Conservation (phyloP, 1,140 invertebrate genomes). For the Rhagoletis pomonella region DNA sequence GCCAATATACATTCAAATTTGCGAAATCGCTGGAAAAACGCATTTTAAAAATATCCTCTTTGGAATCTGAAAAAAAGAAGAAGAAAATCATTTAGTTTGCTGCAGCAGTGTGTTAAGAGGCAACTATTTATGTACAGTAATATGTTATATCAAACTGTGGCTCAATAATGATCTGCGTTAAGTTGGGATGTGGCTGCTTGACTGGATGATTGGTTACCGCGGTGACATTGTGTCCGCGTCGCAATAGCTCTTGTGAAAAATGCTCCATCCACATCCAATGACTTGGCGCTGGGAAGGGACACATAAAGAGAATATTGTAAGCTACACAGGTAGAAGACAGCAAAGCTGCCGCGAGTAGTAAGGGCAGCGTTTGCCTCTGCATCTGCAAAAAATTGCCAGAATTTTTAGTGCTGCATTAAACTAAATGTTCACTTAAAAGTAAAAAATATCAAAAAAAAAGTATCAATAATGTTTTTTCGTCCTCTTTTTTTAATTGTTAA, state of each 20-base stretch:
- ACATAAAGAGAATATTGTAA: constrained; percentile 70
- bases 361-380: no score
- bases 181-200: constrained; percentile 73
- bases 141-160: constrained; percentile 76
- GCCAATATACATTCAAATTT: constrained; percentile 72
- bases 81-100: neutral
- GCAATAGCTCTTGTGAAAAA: constrained; percentile 76
- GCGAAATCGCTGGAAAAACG: constrained; percentile 66
- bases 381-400: no score
- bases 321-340: no score
- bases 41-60: constrained; percentile 69
- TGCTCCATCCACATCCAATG: constrained; percentile 77
- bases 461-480: no score
- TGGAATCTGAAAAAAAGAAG: constrained; percentile 64
- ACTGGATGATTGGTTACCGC: constrained; percentile 76
- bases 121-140: constrained; percentile 65
- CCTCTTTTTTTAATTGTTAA: no score
- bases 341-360: neutral
- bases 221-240: constrained; percentile 79
- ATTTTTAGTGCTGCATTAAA: no score
- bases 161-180: constrained; percentile 76
- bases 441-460: no score
- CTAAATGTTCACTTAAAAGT: no score
- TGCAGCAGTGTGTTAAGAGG: no score
- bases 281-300: constrained; percentile 71